A percentile compares a stretch with the other conserved stretches of the same genome.
phyloP scores from a whole-genome alignment of 1,140 invertebrate genomes.

The Chlorops oryzae region DNA sequence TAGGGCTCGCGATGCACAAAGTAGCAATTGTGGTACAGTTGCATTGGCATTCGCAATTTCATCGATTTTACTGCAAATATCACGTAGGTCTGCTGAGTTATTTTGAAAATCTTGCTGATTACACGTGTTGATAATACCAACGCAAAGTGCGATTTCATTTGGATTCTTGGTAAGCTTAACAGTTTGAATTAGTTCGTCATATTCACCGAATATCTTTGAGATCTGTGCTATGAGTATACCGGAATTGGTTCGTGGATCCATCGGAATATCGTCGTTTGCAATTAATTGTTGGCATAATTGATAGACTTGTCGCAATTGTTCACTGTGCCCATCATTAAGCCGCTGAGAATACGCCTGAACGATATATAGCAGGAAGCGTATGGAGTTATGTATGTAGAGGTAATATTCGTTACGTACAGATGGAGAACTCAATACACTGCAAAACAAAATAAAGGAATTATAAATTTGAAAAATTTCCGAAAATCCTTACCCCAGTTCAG shows the following conservation, averaged over 20 bases:
- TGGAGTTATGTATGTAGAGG: conserved; percentile 15
- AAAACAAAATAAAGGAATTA: neutral
- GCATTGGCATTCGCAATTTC: conserved; percentile 18
- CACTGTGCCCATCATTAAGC: conserved; percentile 5
- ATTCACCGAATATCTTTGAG: conserved; percentile 10
- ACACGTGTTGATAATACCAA: conserved; percentile 16
- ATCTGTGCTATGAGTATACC: conserved; percentile 18
- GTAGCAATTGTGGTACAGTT: conserved; percentile 12
- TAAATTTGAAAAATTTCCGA: neutral
- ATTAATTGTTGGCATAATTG: conserved; percentile 10
- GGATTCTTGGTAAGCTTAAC: conserved; percentile 14
- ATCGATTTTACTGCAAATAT: conserved; percentile 16
- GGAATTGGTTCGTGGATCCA: conserved; percentile 18
- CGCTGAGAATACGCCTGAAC: conserved; percentile 11
- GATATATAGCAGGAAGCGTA: conserved; percentile 10
- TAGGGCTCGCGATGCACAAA: conserved; percentile 14
- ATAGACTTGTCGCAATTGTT: conserved; percentile 11
- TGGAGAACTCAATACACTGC: conserved; percentile 13
- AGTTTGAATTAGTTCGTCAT: conserved; percentile 11
- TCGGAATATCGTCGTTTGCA: conserved; percentile 16
- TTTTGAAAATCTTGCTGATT: conserved; percentile 14
- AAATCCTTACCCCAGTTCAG: conserved; percentile 14
- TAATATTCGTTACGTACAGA: conserved; percentile 18
- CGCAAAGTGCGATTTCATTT: conserved; percentile 15
- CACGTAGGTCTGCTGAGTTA: conserved; percentile 11